Evolutionary conservation across 2,113 vertebrate species (phyloP).

Genomic region (Nesospiza acunhae): DNA sequence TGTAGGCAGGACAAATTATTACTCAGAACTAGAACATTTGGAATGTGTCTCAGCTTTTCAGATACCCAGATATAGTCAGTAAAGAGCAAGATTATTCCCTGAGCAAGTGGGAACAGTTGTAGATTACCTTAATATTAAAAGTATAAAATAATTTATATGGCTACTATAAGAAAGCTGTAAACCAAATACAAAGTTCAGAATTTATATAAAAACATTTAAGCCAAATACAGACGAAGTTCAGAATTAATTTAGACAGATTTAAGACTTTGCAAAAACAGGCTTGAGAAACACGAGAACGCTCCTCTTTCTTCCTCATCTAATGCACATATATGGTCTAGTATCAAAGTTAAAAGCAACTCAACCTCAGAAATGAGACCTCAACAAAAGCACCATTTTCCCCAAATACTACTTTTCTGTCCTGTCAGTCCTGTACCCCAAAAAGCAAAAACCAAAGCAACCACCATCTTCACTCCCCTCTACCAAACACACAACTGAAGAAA

Average conservation of each 20-base stretch:
- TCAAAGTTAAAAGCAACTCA: background rate
- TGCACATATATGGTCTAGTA: background rate
- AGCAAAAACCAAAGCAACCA: background rate
- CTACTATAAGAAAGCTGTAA: background rate
- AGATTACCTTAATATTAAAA: background rate
- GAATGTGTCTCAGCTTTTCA: background rate
- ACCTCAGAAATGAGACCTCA: background rate
- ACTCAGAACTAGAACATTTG: background rate
- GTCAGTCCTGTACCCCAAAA: background rate
- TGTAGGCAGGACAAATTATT: slow-evolving; percentile 2
- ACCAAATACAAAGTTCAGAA: background rate
- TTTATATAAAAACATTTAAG: background rate
- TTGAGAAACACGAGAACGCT: background rate
- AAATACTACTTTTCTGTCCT: background rate
- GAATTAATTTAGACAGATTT: background rate
- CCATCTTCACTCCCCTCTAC: background rate
- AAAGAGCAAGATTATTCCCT: background rate
- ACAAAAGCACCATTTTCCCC: background rate
- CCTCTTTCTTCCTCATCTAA: background rate
- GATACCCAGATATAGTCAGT: background rate
- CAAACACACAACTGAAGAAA: background rate
- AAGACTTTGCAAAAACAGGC: background rate
- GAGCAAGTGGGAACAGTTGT: background rate
- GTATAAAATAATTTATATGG: background rate
- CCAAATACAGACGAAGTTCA: background rate